A percentile compares a stretch with the other conserved stretches of the same genome.
These are phyloP conservation scores for Sarotherodon lohbergeri DNA, from an alignment of 2,113 vertebrate species.

Conservation along the genomic window DNA sequence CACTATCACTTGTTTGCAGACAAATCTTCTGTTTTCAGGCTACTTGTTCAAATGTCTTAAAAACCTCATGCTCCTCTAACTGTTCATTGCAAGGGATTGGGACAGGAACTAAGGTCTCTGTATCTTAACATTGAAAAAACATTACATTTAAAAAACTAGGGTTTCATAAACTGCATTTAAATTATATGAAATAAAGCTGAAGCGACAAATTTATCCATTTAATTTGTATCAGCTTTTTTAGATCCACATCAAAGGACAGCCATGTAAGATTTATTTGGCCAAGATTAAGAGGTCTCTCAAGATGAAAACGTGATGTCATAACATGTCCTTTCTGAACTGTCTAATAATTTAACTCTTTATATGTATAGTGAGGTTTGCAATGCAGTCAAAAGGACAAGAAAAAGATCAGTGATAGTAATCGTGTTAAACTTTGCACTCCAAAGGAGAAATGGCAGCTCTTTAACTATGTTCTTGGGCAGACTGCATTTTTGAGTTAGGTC, in stretches of 20 bases:
- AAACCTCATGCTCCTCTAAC: background rate
- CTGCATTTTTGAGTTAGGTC: background rate
- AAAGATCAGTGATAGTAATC: background rate
- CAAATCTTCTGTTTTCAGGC: background rate
- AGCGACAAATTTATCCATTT: background rate
- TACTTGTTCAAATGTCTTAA: background rate
- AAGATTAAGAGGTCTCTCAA: background rate
- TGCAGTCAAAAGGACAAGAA: background rate
- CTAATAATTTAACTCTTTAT: background rate
- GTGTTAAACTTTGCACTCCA: background rate
- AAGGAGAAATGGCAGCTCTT: background rate
- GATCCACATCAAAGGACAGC: background rate
- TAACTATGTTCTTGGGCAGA: background rate
- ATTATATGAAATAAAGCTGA: background rate
- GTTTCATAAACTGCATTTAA: background rate
- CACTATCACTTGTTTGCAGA: background rate
- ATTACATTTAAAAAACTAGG: background rate
- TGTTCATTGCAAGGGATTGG: background rate
- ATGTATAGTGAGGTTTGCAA: background rate
- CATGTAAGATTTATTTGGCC: background rate
- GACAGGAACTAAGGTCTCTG: background rate
- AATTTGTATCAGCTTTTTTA: background rate
- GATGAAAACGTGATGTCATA: background rate
- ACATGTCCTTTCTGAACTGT: background rate
- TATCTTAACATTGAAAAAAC: background rate